Percentiles rank a stretch among this genome's conserved stretches.
These are phyloP conservation scores for Erebia ligea DNA, from an alignment of 2,888 invertebrate genomes.

Conservation along the genomic window DNA sequence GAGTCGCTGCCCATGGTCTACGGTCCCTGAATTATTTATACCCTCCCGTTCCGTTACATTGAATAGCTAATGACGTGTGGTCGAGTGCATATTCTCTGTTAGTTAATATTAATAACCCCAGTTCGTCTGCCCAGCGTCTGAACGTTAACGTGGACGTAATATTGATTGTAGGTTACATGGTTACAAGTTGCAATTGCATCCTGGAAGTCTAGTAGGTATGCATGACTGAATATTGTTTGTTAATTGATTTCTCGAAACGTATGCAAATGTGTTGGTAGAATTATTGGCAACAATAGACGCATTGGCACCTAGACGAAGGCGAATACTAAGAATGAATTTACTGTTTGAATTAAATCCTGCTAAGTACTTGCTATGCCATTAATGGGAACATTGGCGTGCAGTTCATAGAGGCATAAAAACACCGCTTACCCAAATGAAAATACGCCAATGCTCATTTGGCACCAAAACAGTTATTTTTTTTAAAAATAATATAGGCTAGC, in stretches of 20 bases:
- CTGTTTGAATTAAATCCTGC: neutral
- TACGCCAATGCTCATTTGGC: too few species aligned
- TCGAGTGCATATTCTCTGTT: conserved; percentile 53
- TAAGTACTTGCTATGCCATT: neutral
- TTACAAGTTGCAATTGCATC: conserved; percentile 39
- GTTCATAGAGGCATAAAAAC: too few species aligned
- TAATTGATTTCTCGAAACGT: conserved; percentile 33
- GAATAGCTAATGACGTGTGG: conserved; percentile 71
- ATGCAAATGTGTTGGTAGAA: conserved; percentile 23
- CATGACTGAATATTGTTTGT: conserved; percentile 30
- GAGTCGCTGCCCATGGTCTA: conserved; percentile 52
- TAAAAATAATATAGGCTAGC: too few species aligned
- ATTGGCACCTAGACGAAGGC: conserved; percentile 14
- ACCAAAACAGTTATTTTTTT: too few species aligned
- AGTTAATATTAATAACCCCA: conserved; percentile 56
- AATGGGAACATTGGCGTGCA: too few species aligned
- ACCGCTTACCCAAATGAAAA: too few species aligned
- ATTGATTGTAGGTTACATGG: conserved; percentile 38
- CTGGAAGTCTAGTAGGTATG: conserved; percentile 36
- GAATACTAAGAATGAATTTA: neutral
- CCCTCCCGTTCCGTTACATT: conserved; percentile 72
- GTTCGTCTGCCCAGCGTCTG: conserved; percentile 50
- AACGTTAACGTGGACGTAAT: conserved; percentile 36
- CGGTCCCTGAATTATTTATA: conserved; percentile 68
- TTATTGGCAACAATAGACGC: conserved; percentile 23